Conservation (phyloP, 2,797 vertebrate species). For the Eidolon dupreanum region DNA sequence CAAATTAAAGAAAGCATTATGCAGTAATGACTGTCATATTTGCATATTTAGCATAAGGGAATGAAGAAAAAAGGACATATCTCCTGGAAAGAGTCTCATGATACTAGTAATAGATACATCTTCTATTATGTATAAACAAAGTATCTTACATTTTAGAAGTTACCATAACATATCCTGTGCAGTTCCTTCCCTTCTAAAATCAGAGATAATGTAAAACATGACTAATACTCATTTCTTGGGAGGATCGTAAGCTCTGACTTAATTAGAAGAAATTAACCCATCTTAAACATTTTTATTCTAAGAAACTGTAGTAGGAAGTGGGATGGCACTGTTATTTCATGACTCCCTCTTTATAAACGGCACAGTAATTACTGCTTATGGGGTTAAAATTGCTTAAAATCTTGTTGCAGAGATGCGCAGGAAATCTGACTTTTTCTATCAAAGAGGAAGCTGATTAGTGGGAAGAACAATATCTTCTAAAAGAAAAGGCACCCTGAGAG, state of each 20-base stretch:
- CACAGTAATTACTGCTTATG: constrained; percentile 47
- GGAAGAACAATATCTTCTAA: constrained; percentile 26
- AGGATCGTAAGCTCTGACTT: constrained; percentile 27
- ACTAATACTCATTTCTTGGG: not conserved
- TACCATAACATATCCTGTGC: not conserved
- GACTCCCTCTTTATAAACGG: constrained; percentile 28
- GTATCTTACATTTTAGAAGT: not conserved
- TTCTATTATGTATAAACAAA: not conserved
- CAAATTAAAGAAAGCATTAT: not conserved
- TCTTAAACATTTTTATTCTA: constrained; percentile 26
- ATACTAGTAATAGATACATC: not conserved
- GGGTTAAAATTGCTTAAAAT: constrained; percentile 49
- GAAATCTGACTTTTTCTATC: constrained; percentile 14
- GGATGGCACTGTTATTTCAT: constrained; percentile 19
- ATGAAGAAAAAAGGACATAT: too few species aligned
- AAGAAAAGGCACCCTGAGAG: not conserved
- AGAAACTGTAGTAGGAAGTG: not conserved
- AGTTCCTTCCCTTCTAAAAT: not conserved
- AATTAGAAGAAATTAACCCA: constrained; percentile 57
- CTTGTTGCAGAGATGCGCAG: not conserved
- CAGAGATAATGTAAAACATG: not conserved
- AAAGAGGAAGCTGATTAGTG: constrained; percentile 2
- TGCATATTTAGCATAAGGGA: not conserved
- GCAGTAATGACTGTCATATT: not conserved
- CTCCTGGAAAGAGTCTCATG: too few species aligned